Conservation (phyloP, 2,888 invertebrate species). For the Dendrolimus pini region DNA sequence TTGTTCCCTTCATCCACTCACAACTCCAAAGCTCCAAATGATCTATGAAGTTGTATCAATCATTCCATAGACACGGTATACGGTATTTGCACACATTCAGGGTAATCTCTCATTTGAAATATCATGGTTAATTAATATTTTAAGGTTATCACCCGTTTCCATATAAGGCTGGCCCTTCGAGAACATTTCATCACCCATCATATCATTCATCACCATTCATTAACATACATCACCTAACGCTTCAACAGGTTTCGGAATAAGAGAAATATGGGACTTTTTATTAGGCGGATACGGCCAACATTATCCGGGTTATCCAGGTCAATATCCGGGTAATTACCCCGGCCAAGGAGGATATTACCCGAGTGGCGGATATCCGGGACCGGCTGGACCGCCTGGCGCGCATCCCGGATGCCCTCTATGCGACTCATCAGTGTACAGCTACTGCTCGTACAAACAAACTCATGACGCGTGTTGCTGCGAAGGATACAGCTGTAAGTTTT, state of each 20-base stretch:
- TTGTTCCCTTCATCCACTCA: too few species aligned
- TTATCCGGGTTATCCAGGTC: conserved; percentile 25
- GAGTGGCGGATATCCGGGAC: conserved; percentile 26
- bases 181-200: not conserved
- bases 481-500: conserved; percentile 58
- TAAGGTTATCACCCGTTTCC: too few species aligned
- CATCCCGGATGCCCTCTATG: conserved; percentile 82
- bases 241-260: conserved; percentile 66
- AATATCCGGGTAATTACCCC: conserved; percentile 22
- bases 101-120: too few species aligned
- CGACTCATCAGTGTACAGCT: conserved; percentile 86
- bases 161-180: too few species aligned
- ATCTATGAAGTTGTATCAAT: too few species aligned
- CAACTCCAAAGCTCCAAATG: too few species aligned
- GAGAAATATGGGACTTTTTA: conserved; percentile 67
- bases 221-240: conserved; percentile 31
- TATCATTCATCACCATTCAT: conserved; percentile 14
- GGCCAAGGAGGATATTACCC: conserved; percentile 15
- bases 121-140: too few species aligned
- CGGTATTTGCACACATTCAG: too few species aligned
- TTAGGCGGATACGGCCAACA: conserved; percentile 55
- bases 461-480: conserved; percentile 88
- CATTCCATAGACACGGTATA: too few species aligned
- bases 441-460: conserved; percentile 84
- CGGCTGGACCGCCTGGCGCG: conserved; percentile 59